Conservation (phyloP, 2,797 vertebrate species). For the Urosaurus nigricauda region DNA sequence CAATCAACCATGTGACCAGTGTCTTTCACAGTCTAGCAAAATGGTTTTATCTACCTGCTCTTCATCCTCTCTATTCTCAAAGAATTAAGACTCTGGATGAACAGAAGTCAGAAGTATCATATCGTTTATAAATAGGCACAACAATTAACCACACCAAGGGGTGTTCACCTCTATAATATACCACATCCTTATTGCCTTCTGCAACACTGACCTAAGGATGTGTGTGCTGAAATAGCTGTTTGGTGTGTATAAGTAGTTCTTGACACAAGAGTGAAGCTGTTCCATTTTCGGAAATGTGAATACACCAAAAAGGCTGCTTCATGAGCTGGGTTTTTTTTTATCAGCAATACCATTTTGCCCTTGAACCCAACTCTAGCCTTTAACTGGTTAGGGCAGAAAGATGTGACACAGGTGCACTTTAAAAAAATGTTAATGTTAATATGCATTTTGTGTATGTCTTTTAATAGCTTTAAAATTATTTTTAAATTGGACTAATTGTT, state of each 20-base stretch:
- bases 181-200: constrained; percentile 1
- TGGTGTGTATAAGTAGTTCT: not conserved
- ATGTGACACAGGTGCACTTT: no score
- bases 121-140: not conserved
- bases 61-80: not conserved
- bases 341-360: no score
- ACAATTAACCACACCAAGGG: fast-evolving
- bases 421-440: no score
- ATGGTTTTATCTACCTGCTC: not conserved
- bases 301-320: not conserved
- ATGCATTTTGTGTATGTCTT: no score
- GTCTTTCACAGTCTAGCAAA: not conserved
- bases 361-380: not conserved
- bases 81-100: not conserved
- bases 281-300: not conserved
- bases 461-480: no score
- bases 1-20: not conserved
- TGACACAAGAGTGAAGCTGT: not conserved
- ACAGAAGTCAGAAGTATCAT: not conserved
- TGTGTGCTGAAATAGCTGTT: not conserved
- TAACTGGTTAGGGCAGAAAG: no score
- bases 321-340: not conserved
- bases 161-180: not conserved
- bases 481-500: no score
- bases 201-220: not conserved